These are phyloP conservation scores for Xyrichtys novacula DNA, from an alignment of 2,797 vertebrate species.

Conservation along the genomic window DNA sequence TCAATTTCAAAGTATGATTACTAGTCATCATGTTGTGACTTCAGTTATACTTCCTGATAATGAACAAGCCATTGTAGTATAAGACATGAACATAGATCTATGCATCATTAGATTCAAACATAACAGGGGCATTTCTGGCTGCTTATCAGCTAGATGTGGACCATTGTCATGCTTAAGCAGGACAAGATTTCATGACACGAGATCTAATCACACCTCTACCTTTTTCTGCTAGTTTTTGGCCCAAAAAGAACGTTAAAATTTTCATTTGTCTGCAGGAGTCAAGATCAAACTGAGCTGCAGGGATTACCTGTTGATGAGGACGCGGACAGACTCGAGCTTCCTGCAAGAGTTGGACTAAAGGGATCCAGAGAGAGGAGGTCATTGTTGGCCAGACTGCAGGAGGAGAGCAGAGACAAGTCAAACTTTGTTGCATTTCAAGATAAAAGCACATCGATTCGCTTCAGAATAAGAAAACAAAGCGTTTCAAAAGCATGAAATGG, in stretches of 20 bases:
- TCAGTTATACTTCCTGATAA: no score
- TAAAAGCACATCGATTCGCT: not conserved
- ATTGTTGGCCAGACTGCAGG: constrained; percentile 87
- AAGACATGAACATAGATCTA: no score
- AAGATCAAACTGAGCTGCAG: not conserved
- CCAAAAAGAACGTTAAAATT: not conserved
- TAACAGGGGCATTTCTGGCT: no score
- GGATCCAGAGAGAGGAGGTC: constrained; percentile 96
- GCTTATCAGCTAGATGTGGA: no score
- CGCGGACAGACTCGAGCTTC: constrained; percentile 84
- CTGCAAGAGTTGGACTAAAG: constrained; percentile 86
- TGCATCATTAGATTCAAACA: no score
- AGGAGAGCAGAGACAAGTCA: constrained; percentile 5
- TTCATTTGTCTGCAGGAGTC: not conserved
- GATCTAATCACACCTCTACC: no score
- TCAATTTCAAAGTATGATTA: no score
- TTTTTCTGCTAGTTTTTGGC: no score
- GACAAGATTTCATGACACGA: no score
- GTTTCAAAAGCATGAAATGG: not conserved
- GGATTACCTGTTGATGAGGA: constrained; percentile 89
- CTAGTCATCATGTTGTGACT: no score
- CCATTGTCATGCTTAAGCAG: no score
- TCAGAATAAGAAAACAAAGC: not conserved
- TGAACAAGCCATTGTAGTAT: no score
- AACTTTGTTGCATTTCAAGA: not conserved